Conservation (phyloP, 2,888 invertebrate genomes). For the Pilophorus perplexus region DNA sequence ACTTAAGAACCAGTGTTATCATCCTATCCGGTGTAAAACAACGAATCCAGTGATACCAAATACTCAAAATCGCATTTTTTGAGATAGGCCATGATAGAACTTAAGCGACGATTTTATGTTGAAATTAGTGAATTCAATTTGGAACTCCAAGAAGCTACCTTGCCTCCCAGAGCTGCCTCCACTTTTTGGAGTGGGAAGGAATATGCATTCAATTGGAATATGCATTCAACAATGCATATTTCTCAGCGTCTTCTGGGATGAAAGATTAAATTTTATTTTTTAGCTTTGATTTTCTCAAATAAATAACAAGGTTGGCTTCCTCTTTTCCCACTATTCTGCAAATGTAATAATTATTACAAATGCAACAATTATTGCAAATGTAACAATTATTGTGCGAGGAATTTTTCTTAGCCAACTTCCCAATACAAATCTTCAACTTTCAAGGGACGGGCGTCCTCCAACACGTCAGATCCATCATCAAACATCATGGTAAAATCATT, state of each 20-base stretch:
- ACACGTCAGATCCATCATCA: no score
- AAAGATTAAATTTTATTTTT: slow-evolving; percentile 9
- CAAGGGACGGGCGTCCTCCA: not conserved
- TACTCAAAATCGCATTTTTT: no score
- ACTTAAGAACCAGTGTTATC: no score
- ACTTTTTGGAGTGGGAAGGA: slow-evolving; percentile 4
- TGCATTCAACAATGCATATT: slow-evolving; percentile 5
- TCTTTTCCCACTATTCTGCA: not conserved
- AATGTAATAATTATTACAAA: not conserved
- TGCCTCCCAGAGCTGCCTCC: slow-evolving; percentile 9
- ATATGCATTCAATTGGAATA: no score
- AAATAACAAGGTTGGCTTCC: not conserved
- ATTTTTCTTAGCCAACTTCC: not conserved
- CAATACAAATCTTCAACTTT: not conserved
- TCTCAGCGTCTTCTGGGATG: not conserved
- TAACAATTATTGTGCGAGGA: no score
- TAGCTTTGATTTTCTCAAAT: not conserved
- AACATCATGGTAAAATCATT: no score
- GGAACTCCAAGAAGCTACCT: slow-evolving; percentile 11
- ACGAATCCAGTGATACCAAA: no score
- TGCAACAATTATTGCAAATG: no score
- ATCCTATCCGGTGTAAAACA: no score
- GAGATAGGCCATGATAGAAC: no score
- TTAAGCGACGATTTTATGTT: no score
- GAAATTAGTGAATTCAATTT: slow-evolving; percentile 17